Evolutionary conservation across 2,113 vertebrate species (phyloP), one percentile per base, ranked within the genome.

Genomic region (Eidolon helvum): DNA sequence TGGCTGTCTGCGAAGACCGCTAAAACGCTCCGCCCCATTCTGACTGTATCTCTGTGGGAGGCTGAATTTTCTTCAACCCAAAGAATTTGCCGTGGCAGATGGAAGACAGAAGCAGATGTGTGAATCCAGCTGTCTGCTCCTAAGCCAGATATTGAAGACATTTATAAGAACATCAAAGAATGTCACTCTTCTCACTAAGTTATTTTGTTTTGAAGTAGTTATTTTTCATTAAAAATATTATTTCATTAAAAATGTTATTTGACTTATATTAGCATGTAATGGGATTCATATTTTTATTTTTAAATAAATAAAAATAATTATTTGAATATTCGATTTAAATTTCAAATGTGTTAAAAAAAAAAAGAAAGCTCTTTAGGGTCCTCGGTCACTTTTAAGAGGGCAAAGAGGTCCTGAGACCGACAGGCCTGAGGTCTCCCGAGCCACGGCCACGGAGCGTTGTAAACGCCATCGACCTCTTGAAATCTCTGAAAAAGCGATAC

Each of bases 401-500:
- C 43, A 45, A 45, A 45, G 9, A 10, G 10, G 12, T 26, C 10
- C 48, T 77, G 38, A 43, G 14, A 22, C 90, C 24, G 18, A 26
- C 10, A 14, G 33, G 4, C 19, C 68, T 68, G 72, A 80, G 38
- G 22, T 4, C n/a, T 40, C 22, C 35, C 35, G 30, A 5, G 26
- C 63, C 28, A 21, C 0, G 28, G 14, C 40, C 12, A 2, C 1
- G 48, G 45, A 94, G 59, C 12, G 35, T 78, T 7, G 97, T 99
- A 99, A 99, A 99, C 14, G 98, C 98, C 4, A 96, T 99, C 72
- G 99, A 99, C 98, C 94, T 99, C 71, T 95, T 97, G 92, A 98
- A 95, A 7, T 95, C 98, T 87, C 98, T 0, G 99, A 99, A 53
- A 99, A 98, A 88, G 97, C 98, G 98, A 99, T 99, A 98, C 98